Evolutionary conservation across 2,888 invertebrate species (phyloP), one percentile per base, ranked within the genome.

Genomic region (Xylota segnis): DNA sequence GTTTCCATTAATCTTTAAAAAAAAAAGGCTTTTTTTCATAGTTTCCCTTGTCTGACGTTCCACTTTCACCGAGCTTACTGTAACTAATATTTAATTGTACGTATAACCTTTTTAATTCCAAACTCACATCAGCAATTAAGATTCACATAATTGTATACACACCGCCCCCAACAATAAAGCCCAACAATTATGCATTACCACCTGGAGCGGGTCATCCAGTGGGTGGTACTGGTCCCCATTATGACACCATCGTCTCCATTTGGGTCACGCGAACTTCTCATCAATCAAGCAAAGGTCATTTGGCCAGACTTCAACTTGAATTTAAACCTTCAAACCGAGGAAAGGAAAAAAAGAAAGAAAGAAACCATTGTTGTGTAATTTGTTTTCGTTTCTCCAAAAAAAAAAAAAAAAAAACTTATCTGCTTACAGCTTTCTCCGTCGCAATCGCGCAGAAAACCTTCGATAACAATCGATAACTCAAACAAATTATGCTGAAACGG

Each of bases 201-300:
- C 59, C 40, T 50, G 50, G 50, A 14, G n/a, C n/a, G 59, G 23
- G 4, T 7, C 6, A 27, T 10, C 63, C 63, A 43, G 16, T 47
- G 63, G 63, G 45, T 63, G 63, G 63, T 29, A 47, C 29, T 23
- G 43, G 29, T 54, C 14, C 12, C 34, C 70, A 59, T 76, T 76
- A 75, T 68, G 61, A 59, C 47, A 63, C 14, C 61, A 61, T 59
- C 63, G 29, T 16, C 40, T n/a, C 45, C 6, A 68, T 56, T 56
- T 70, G 14, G 82, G 82, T 75, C 82, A 75, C 63, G 75, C 82
- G 32, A 82, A 70, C 54, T 34, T 82, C 82, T 32, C 70, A 72
- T 75, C 70, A 70, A 74, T 82, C 75, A 82, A 63, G 23, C 18
- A 76, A 82, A 82, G 70, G 63, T 70, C 75, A 65, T 68, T 54